phyloP scores from a whole-genome alignment of 2,797 vertebrate genomes.

The Apogon talboti region DNA sequence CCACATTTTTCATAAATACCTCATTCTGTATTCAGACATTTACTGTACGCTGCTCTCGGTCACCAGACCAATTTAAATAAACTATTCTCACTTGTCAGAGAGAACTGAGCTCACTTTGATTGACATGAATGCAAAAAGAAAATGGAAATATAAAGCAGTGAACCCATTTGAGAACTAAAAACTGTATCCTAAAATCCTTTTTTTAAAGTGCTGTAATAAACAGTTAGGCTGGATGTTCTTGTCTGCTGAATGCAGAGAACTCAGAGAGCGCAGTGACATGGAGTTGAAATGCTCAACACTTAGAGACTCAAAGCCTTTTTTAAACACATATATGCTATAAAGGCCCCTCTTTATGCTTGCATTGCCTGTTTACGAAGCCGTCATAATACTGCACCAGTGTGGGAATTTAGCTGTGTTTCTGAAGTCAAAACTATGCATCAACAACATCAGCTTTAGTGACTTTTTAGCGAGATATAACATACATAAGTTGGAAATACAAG shows the following conservation, averaged over 20 bases:
- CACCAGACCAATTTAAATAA: conserved; percentile 88
- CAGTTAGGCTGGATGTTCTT: conserved; percentile 14
- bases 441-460: no score
- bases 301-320: no score
- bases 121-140: conserved; percentile 79
- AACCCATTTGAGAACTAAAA: conserved; percentile 27
- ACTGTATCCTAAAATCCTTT: not conserved
- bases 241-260: not conserved
- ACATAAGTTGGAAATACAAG: no score
- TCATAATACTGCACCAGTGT: not conserved
- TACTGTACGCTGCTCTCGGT: conserved; percentile 81
- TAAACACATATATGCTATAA: no score
- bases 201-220: conserved; percentile 20
- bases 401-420: no score
- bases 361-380: not conserved
- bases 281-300: not conserved
- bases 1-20: conserved; percentile 87
- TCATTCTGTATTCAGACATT: conserved; percentile 93
- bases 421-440: no score
- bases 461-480: no score
- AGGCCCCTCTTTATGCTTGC: no score
- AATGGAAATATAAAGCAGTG: conserved; percentile 41
- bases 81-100: conserved; percentile 89
- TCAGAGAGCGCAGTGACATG: not conserved
- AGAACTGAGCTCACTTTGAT: conserved; percentile 88